Evolutionary conservation across 1,140 invertebrate species (phyloP).

Genomic region (Aphis craccivora): DNA sequence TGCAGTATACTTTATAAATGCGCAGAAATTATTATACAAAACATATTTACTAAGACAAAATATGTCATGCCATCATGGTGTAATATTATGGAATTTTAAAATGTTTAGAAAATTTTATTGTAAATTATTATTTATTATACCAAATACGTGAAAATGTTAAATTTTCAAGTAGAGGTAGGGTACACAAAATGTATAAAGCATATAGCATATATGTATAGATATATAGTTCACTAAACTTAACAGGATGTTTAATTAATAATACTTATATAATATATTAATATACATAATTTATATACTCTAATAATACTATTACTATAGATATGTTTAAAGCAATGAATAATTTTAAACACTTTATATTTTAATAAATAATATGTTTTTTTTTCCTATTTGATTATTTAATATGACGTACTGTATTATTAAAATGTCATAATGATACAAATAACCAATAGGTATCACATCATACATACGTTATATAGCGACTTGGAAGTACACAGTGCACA

Average conservation of each 20-base stretch:
- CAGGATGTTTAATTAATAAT: not conserved
- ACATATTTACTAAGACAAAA: not conserved
- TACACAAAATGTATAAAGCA: not conserved
- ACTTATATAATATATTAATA: too few species aligned
- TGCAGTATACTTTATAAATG: not conserved
- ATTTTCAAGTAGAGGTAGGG: not conserved
- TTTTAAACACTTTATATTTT: too few species aligned
- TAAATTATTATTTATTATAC: not conserved
- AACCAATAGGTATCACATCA: not conserved
- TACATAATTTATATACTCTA: too few species aligned
- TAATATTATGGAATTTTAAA: not conserved
- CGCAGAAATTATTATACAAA: not conserved
- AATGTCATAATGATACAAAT: not conserved
- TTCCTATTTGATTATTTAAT: not conserved
- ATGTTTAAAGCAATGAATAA: too few species aligned
- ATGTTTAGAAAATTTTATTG: not conserved
- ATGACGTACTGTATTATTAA: not conserved
- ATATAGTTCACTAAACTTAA: not conserved
- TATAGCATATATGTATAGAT: not conserved
- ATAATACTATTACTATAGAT: too few species aligned
- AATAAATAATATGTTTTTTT: not conserved
- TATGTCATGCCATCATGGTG: not conserved
- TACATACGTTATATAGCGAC: not conserved
- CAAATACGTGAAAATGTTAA: not conserved
- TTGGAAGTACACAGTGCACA: not conserved